These are phyloP conservation scores for Agapornis roseicollis DNA, from an alignment of 2,113 vertebrate species.

Conservation along the genomic window DNA sequence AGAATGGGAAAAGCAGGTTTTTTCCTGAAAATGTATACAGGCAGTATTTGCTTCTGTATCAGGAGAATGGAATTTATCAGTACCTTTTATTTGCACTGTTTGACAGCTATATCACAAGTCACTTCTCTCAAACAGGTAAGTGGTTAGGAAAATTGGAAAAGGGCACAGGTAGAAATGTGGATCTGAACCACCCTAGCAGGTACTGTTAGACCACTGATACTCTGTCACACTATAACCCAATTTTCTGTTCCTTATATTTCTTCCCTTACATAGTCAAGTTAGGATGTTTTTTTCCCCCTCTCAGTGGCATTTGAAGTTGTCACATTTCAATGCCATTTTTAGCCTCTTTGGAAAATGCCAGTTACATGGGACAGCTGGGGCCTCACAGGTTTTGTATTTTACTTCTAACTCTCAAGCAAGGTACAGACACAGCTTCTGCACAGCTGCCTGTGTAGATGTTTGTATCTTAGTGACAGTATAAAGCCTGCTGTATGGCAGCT, in stretches of 20 bases:
- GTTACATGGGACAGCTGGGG: background rate
- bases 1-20: background rate
- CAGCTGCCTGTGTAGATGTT: rapidly evolving
- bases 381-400: background rate
- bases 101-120: background rate
- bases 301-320: background rate
- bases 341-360: background rate
- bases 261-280: background rate
- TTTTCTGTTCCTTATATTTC: background rate
- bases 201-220: background rate
- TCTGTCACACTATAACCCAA: background rate
- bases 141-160: background rate
- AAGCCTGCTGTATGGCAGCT: background rate
- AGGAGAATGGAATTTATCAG: background rate
- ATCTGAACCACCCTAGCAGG: background rate
- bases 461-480: background rate
- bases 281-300: background rate
- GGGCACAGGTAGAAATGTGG: background rate
- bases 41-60: background rate
- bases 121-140: background rate
- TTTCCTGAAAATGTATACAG: background rate
- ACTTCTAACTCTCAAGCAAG: background rate
- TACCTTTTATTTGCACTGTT: background rate
- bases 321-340: background rate
- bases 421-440: background rate